Conservation (phyloP, 2,888 invertebrate species). For the Meliscaeva auricollis region DNA sequence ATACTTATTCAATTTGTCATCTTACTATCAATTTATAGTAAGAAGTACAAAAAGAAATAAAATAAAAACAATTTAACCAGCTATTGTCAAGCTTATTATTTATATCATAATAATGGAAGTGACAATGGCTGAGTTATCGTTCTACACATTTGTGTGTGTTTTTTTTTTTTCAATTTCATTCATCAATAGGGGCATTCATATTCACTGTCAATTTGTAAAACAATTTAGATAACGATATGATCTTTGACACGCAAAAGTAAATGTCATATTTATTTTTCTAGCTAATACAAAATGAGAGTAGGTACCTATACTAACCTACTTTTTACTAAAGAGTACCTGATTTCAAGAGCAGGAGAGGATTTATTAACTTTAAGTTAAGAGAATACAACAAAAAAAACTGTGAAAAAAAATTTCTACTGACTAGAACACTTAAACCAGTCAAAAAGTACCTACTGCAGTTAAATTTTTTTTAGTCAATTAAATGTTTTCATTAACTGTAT, state of each 20-base stretch:
- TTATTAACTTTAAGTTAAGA: no score
- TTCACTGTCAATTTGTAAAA: conserved; percentile 37
- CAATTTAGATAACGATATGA: conserved; percentile 42
- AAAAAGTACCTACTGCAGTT: no score
- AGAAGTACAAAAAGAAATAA: not conserved
- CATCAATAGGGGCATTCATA: conserved; percentile 28
- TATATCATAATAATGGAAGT: not conserved
- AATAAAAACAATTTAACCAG: not conserved
- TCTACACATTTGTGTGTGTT: conserved; percentile 1
- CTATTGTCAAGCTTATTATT: not conserved
- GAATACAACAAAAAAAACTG: no score
- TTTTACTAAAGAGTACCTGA: no score
- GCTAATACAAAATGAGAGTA: not conserved
- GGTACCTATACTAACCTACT: no score
- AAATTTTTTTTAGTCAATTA: no score
- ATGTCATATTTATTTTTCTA: not conserved
- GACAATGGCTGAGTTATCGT: not conserved
- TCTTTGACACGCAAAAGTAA: conserved; percentile 49
- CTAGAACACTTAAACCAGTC: no score
- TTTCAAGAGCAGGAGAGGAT: no score
- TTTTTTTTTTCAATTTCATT: conserved; percentile 4
- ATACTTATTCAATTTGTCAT: no score
- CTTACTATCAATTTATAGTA: no score
- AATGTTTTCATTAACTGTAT: no score
- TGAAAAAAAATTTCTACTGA: no score